phyloP scores from a whole-genome alignment of 2,113 vertebrate genomes.

The Cinclus cinclus region DNA sequence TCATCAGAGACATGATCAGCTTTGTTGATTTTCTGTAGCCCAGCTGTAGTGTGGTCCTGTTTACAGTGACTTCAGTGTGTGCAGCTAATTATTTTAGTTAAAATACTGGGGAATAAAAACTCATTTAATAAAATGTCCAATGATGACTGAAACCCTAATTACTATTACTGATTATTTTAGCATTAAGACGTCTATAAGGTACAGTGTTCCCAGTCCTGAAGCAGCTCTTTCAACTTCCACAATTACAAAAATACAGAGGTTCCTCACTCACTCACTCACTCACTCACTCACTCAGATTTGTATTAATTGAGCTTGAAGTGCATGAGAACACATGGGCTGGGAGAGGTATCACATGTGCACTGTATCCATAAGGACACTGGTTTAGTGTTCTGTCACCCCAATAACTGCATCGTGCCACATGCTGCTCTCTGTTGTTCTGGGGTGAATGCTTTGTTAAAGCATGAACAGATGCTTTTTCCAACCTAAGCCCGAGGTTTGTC shows the following conservation, averaged over 20 bases:
- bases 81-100: neutral
- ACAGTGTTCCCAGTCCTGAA: neutral
- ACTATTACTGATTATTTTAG: neutral
- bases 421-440: neutral
- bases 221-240: neutral
- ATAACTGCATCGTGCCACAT: neutral
- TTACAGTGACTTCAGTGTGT: slow-evolving; percentile 12
- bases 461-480: neutral
- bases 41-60: slow-evolving; percentile 20
- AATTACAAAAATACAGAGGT: neutral
- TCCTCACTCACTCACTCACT: neutral
- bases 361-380: neutral
- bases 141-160: neutral
- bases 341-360: fast-evolving
- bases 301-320: neutral
- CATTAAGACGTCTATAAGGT: neutral
- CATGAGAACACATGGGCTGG: fast-evolving
- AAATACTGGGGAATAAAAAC: slow-evolving; percentile 5
- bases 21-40: slow-evolving; percentile 1
- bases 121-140: neutral
- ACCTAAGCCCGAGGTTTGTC: neutral
- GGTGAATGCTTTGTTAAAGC: neutral
- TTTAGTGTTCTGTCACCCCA: neutral
- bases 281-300: neutral
- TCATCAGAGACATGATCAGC: slow-evolving; percentile 20